Conservation (phyloP, 2,797 vertebrate genomes). For the Crenuchus spilurus region DNA sequence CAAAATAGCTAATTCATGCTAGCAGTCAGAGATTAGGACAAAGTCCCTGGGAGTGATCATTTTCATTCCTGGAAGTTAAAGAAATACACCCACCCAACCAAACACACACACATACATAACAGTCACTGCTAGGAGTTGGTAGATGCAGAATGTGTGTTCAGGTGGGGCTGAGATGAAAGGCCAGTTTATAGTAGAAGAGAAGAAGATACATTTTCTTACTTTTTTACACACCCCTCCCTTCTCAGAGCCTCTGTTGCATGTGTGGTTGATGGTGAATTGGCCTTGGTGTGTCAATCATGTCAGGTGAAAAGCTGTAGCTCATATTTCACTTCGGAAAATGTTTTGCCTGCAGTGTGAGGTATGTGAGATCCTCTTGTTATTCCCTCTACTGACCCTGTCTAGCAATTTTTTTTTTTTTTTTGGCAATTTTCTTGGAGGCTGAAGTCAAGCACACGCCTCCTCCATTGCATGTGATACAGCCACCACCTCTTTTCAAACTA, state of each 20-base stretch:
- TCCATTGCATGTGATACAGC: too few relatives aligned
- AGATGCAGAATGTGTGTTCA: background rate
- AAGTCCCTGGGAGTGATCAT: slow-evolving; percentile 14
- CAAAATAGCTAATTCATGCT: slow-evolving; percentile 41
- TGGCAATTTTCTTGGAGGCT: too few relatives aligned
- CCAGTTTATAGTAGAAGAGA: background rate
- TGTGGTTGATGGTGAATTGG: background rate
- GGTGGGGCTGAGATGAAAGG: background rate
- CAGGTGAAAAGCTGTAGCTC: slow-evolving; percentile 23
- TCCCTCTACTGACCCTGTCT: too few relatives aligned
- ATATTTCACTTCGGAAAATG: slow-evolving; percentile 40
- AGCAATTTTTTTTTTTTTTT: too few relatives aligned
- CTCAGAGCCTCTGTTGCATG: background rate
- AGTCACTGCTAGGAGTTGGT: background rate
- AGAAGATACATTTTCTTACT: background rate
- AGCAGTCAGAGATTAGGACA: slow-evolving; percentile 26
- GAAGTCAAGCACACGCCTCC: too few relatives aligned
- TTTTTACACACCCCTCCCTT: background rate
- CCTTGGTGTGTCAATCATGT: slow-evolving; percentile 22
- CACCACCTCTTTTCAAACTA: too few relatives aligned
- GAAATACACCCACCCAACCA: slow-evolving; percentile 6
- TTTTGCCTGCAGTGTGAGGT: background rate
- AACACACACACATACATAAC: slow-evolving; percentile 4
- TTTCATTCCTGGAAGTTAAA: slow-evolving; percentile 25
- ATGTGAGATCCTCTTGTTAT: background rate